phyloP scores from a whole-genome alignment of 2,113 vertebrate genomes.

The Motacilla tschutschensis region DNA sequence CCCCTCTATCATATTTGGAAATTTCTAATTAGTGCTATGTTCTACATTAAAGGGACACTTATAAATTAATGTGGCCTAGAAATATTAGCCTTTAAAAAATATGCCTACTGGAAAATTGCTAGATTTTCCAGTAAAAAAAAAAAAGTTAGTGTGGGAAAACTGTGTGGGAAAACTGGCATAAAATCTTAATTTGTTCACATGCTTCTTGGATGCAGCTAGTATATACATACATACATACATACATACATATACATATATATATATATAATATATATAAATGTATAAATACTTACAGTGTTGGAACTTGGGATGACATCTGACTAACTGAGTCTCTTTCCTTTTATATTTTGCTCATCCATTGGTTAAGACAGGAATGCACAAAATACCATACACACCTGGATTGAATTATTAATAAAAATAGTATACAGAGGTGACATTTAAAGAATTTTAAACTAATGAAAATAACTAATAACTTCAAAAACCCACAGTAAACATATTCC shows the following conservation, averaged over 20 bases:
- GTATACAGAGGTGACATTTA: not conserved
- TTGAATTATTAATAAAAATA: not conserved
- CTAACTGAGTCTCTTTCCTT: not conserved
- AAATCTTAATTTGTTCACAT: slow-evolving; percentile 1
- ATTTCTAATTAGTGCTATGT: not conserved
- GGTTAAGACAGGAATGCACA: not conserved
- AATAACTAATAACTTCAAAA: slow-evolving; percentile 62
- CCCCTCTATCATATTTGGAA: not conserved
- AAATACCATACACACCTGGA: not conserved
- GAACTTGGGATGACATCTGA: not conserved
- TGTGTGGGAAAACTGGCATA: not conserved
- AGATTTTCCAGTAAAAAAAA: too few species aligned
- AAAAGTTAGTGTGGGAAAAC: not conserved
- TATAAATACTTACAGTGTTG: not conserved
- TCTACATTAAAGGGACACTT: not conserved
- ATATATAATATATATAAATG: not conserved
- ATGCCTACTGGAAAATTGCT: slow-evolving; percentile 10
- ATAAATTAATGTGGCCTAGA: not conserved
- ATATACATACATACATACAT: not conserved
- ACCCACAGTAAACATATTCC: slow-evolving; percentile 32
- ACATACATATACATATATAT: not conserved
- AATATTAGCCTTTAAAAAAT: slow-evolving; percentile 16
- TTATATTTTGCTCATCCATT: not conserved
- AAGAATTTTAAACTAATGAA: slow-evolving; percentile 25
- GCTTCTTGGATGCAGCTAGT: not conserved